Percentiles rank a stretch among this genome's conserved stretches.
Evolutionary conservation across 2,113 vertebrate species (phyloP).

Genomic region (Crypturellus undulatus): DNA sequence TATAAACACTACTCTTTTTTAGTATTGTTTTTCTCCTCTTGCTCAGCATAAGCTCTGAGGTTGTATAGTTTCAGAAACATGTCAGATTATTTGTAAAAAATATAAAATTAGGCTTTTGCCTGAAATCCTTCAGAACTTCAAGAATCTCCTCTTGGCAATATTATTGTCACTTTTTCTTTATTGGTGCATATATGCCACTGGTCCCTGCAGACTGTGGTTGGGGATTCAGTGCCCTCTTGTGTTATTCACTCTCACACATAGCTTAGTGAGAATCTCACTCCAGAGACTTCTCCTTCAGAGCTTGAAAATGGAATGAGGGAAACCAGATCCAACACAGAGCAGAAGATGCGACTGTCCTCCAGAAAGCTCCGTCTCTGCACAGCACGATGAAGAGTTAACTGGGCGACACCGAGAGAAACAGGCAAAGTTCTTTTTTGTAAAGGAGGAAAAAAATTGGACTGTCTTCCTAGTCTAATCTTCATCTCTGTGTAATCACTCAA

Average conservation of each 20-base stretch:
- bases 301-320: neutral
- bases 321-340: neutral
- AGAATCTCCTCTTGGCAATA: neutral
- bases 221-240: neutral
- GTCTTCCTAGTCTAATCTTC: neutral
- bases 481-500: neutral
- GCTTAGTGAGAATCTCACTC: neutral
- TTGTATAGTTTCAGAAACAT: neutral
- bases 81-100: neutral
- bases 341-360: neutral
- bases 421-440: neutral
- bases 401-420: neutral
- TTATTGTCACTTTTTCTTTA: neutral
- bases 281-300: neutral
- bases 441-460: neutral
- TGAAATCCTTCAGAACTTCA: neutral
- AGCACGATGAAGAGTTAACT: neutral
- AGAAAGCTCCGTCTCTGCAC: neutral
- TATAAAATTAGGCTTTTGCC: neutral
- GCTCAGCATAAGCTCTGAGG: neutral
- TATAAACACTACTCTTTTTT: too few species aligned
- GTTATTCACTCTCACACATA: neutral
- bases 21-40: neutral
- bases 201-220: rapidly evolving
- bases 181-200: neutral